phyloP scores from a whole-genome alignment of 2,113 vertebrate genomes.

The Prionailurus bengalensis region DNA sequence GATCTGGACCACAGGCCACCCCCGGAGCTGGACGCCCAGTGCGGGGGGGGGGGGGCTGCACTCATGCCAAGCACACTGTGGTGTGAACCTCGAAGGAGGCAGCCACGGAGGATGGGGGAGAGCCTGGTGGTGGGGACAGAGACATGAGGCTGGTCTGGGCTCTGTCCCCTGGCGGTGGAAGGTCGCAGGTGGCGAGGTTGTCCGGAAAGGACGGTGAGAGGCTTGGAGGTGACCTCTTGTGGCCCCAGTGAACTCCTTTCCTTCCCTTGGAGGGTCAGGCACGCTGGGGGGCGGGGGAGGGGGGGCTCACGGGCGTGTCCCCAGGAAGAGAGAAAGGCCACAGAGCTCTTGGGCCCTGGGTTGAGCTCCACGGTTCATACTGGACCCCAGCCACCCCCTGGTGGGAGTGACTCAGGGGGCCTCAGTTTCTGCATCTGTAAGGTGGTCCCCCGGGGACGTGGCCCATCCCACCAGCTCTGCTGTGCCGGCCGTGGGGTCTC shows the following conservation, averaged over 20 bases:
- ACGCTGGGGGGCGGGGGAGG: background rate
- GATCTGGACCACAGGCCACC: background rate
- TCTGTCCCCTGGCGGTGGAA: background rate
- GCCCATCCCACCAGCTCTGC: background rate
- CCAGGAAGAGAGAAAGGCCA: background rate
- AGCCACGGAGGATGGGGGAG: background rate
- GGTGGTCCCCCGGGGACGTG: background rate
- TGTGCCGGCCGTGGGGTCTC: slow-evolving; percentile 65
- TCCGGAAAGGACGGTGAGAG: background rate
- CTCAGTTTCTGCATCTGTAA: background rate
- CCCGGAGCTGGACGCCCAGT: too few species aligned
- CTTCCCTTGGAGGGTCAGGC: background rate
- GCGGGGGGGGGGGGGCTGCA: background rate
- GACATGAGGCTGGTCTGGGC: background rate
- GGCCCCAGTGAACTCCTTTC: background rate
- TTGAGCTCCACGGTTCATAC: background rate
- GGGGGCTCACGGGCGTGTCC: rapidly evolving
- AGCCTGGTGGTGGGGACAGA: background rate
- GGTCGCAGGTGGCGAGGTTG: background rate
- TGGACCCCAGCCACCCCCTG: rapidly evolving
- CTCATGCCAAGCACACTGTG: background rate
- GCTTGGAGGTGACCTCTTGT: background rate
- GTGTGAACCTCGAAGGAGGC: background rate
- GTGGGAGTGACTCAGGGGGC: rapidly evolving
- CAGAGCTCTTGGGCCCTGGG: rapidly evolving